These are phyloP conservation scores for Cremastinae sp. DNA, from an alignment of 2,888 invertebrate genomes.

Conservation along the genomic window DNA sequence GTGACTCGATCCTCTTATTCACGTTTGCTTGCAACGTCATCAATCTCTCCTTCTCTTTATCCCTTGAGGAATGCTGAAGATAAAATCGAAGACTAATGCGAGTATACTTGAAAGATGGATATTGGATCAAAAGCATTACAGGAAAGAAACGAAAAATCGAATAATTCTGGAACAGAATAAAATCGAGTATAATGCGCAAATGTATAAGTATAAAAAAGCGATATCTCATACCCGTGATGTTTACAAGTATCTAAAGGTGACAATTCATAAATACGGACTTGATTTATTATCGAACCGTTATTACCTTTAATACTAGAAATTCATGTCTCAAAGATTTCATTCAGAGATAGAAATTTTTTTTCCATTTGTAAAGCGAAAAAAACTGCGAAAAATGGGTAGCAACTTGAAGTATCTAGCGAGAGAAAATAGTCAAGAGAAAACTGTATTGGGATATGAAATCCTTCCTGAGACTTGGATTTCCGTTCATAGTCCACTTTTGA, in stretches of 20 bases:
- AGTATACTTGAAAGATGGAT: constrained; percentile 57
- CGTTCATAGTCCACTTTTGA: background rate
- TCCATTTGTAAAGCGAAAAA: too few relatives aligned
- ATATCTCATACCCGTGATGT: too few relatives aligned
- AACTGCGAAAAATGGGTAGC: too few relatives aligned
- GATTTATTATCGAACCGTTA: background rate
- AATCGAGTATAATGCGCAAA: background rate
- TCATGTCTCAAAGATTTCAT: too few relatives aligned
- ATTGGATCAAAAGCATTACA: constrained; percentile 64
- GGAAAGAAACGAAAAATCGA: constrained; percentile 55
- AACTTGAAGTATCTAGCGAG: too few relatives aligned
- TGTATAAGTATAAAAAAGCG: constrained; percentile 22
- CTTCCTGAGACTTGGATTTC: background rate
- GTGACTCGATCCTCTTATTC: constrained; percentile 56
- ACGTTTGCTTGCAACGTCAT: constrained; percentile 46
- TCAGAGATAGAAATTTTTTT: too few relatives aligned
- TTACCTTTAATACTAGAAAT: too few relatives aligned
- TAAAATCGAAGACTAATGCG: constrained; percentile 40
- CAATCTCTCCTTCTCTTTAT: constrained; percentile 60
- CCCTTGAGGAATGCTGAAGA: constrained; percentile 24
- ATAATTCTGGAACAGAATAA: constrained; percentile 39
- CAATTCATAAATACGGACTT: constrained; percentile 15
- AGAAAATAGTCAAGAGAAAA: too few relatives aligned
- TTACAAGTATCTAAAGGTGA: too few relatives aligned
- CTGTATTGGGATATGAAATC: too few relatives aligned